Evolutionary conservation across 1,140 invertebrate genomes (phyloP).

Genomic region (Anagrus nilaparvatae): DNA sequence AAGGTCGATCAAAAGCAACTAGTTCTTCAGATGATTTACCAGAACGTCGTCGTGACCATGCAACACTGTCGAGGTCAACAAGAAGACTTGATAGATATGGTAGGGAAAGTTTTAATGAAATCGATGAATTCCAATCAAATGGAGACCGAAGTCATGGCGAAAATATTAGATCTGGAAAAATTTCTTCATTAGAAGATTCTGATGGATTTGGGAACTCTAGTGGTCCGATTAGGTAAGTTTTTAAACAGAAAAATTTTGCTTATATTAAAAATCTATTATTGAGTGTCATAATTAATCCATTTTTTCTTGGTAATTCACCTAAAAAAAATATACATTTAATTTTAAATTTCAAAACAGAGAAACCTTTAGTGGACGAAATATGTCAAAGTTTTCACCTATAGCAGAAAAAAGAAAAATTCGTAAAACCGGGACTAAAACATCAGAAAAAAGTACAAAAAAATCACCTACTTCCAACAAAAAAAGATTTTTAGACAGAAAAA

Average conservation of each 20-base stretch:
- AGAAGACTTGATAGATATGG: neutral
- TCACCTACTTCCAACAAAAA: constrained; percentile 8
- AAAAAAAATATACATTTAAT: too few species aligned
- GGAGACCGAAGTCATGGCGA: constrained; percentile 12
- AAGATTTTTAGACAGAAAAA: neutral
- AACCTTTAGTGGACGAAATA: too few species aligned
- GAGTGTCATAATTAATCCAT: too few species aligned
- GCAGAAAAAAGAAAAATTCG: too few species aligned
- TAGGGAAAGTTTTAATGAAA: constrained; percentile 4
- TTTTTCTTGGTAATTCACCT: too few species aligned
- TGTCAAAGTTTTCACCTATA: too few species aligned
- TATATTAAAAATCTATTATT: too few species aligned
- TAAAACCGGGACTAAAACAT: too few species aligned
- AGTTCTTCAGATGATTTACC: constrained; percentile 32
- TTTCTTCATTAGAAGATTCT: constrained; percentile 16
- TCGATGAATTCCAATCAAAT: constrained; percentile 9
- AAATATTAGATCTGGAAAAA: constrained; percentile 9
- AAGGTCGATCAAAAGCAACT: constrained; percentile 24
- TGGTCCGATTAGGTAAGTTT: too few species aligned
- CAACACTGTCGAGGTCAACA: constrained; percentile 9
- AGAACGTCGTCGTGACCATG: constrained; percentile 8
- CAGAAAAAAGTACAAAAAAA: neutral
- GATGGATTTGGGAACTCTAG: neutral
- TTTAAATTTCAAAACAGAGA: too few species aligned
- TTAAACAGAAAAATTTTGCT: too few species aligned